phyloP scores from a whole-genome alignment of 30 jellyfish, hydroid and myxozoan genomes.

The Chironex yamaguchii region DNA sequence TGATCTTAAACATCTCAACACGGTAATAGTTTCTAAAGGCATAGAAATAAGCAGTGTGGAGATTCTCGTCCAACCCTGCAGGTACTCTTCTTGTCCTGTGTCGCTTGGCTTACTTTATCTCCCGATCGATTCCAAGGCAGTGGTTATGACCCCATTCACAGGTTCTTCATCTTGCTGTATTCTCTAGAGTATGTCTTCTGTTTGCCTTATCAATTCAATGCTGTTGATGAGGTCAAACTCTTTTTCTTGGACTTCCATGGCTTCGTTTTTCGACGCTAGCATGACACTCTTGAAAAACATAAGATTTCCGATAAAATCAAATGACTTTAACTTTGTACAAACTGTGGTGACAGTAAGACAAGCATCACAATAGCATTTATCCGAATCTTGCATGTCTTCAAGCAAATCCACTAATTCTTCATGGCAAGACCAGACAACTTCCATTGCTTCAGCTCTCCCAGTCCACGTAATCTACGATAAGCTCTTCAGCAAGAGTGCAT shows the following conservation, averaged over 20 bases:
- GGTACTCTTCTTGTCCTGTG: constrained; percentile 9
- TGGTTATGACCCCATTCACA: background rate
- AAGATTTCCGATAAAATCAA: background rate
- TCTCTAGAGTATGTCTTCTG: background rate
- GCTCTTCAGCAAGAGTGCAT: constrained; percentile 10
- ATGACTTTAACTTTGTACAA: constrained; percentile 6
- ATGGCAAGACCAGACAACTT: constrained; percentile 16
- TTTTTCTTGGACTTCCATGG: constrained; percentile 19
- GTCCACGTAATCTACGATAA: constrained; percentile 2
- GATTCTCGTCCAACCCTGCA: constrained; percentile 2
- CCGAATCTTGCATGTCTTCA: constrained; percentile 16
- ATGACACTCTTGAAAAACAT: constrained; percentile 20
- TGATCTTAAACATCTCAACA: constrained; percentile 1
- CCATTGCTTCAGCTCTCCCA: constrained; percentile 25
- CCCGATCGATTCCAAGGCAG: background rate
- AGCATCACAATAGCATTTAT: constrained; percentile 12
- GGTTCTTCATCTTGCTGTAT: background rate
- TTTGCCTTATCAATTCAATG: constrained; percentile 4
- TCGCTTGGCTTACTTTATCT: background rate
- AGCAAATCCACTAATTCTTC: constrained; percentile 13
- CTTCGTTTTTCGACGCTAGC: constrained; percentile 15
- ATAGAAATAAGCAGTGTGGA: background rate
- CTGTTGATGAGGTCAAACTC: constrained; percentile 5
- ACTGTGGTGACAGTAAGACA: background rate
- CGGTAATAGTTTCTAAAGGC: background rate